Evolutionary conservation across 2,888 invertebrate genomes (phyloP), one percentile per base, ranked within the genome.

Genomic region (Pheosia gnoma): DNA sequence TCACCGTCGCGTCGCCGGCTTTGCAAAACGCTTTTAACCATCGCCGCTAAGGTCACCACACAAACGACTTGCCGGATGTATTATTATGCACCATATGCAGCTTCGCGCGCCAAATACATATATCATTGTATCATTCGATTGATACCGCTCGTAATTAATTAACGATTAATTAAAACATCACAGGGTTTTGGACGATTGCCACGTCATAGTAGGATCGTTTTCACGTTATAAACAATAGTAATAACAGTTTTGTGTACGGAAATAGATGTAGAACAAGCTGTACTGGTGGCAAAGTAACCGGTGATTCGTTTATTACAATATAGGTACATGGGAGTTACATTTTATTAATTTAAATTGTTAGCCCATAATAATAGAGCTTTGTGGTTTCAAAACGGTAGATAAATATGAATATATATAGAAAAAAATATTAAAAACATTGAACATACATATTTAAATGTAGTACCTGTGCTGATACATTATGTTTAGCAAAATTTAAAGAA

Each of bases 11-110:
- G 25, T 25, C 25, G 25, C 25, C 86, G 75, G 81, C 85, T 76
- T 71, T 72, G 75, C 80, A 66, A 73, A 82, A 76, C 85, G 84
- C 85, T 90, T 91, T 88, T 90, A 92, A 91, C 86, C 75, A 78
- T 72, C 78, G 83, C 81, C 78, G 78, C 71, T 89, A 87, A 90
- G 91, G 91, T 85, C 87, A 80, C 76, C 72, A 81, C 79, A 80
- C 82, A 77, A 71, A 77, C 60, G 60, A 60, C 62, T 71, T 82
- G 81, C 84, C 85, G 84, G 83, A 83, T 81, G 73, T 74, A n/a
- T 8, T 4, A 61, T 75, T 59, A 62, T 59, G 66, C 60, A 68
- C 65, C 69, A 36, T 66, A 68, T 75, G 65, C 74, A 70, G 69
- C 68, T 59, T 47, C 61, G 71, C 74, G 74, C 75, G 84, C 84